These are phyloP conservation scores for Lacerta agilis DNA, from an alignment of 2,797 vertebrate species.

Conservation along the genomic window DNA sequence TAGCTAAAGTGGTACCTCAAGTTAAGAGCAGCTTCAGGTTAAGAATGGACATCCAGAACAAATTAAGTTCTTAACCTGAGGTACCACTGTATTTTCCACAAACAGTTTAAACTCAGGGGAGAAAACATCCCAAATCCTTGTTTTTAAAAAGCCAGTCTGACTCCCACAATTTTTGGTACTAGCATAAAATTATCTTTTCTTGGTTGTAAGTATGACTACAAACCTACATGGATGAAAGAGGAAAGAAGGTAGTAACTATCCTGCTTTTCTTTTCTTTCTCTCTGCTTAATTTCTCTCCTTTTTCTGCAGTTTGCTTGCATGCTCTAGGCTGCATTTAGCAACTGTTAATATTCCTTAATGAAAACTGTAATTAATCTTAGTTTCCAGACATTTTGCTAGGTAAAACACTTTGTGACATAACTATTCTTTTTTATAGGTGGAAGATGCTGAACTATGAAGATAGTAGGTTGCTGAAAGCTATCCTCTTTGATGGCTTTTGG, in stretches of 20 bases:
- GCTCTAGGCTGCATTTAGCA: background rate
- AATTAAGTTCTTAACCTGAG: no score
- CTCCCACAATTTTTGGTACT: constrained; percentile 3
- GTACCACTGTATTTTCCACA: constrained; percentile 58
- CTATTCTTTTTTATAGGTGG: background rate
- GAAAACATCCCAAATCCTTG: background rate
- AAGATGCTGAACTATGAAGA: background rate
- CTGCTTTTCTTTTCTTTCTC: background rate
- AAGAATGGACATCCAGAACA: no score
- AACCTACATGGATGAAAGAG: constrained; percentile 22
- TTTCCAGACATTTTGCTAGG: background rate
- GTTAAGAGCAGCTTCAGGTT: no score
- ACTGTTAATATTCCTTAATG: constrained; percentile 1
- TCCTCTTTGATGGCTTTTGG: background rate
- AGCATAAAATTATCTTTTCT: constrained; percentile 3
- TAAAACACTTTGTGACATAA: background rate
- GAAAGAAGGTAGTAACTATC: background rate
- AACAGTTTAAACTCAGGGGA: constrained; percentile 20
- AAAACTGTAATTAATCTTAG: background rate
- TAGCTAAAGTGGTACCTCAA: no score
- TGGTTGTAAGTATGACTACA: background rate
- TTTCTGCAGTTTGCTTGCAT: background rate
- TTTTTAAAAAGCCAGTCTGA: background rate
- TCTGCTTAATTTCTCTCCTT: constrained; percentile 3
- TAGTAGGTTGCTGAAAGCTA: background rate